These are phyloP conservation scores for Drosophila aldrichi DNA, from an alignment of 2,888 invertebrate species.

Conservation along the genomic window DNA sequence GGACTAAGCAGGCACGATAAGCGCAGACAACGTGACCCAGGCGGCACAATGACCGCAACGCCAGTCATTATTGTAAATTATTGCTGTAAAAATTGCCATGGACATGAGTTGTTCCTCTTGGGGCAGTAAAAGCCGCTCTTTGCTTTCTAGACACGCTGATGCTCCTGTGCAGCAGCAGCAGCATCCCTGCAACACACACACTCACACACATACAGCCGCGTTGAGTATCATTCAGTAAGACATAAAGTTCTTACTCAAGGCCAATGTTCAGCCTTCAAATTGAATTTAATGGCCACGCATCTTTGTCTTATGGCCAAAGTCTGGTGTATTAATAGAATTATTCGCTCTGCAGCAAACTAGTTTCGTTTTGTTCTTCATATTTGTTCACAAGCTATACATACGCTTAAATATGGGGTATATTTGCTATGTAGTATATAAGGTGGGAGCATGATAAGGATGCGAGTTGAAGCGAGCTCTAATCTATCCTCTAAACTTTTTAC, in stretches of 20 bases:
- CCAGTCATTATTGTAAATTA: slow-evolving; percentile 77
- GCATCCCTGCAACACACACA: slow-evolving; percentile 18
- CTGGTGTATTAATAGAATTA: slow-evolving; percentile 76
- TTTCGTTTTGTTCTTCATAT: slow-evolving; percentile 44
- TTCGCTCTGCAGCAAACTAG: slow-evolving; percentile 63
- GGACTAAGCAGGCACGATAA: slow-evolving; percentile 42
- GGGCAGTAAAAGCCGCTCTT: slow-evolving; percentile 57
- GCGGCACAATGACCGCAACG: slow-evolving; percentile 75
- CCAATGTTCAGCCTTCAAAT: slow-evolving; percentile 80
- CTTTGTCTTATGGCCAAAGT: slow-evolving; percentile 76
- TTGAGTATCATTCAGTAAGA: slow-evolving; percentile 17
- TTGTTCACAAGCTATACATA: slow-evolving; percentile 13
- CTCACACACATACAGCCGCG: neutral
- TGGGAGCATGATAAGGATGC: no score
- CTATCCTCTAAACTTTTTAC: no score
- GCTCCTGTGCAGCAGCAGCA: slow-evolving; percentile 39
- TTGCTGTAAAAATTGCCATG: slow-evolving; percentile 75
- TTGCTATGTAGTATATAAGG: neutral
- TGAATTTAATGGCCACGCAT: slow-evolving; percentile 79
- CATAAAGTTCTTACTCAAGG: slow-evolving; percentile 63
- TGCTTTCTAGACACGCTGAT: slow-evolving; percentile 54
- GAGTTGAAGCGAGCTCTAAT: neutral
- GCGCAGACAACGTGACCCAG: slow-evolving; percentile 72
- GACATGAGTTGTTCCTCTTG: slow-evolving; percentile 34
- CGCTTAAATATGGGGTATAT: neutral